Evolutionary conservation across 2,113 vertebrate species (phyloP), one percentile per base, ranked within the genome.

Genomic region (Seriola quinqueradiata): DNA sequence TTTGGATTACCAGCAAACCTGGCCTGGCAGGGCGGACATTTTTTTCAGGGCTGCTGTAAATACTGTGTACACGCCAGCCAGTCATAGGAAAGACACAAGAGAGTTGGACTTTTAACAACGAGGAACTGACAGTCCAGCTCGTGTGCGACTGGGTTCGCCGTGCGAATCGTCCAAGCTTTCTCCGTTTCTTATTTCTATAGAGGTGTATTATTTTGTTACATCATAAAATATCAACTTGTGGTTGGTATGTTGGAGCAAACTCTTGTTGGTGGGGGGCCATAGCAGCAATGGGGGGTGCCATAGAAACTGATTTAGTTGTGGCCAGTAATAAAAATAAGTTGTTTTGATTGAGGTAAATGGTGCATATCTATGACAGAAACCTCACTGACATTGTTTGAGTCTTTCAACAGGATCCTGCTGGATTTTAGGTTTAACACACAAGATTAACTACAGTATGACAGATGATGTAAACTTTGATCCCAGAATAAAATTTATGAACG

Each of bases 131-230:
- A 52, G 82, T 81, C 60, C 69, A 69, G 65, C 74, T 68, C 65
- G 71, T 66, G 28, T 38, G 42, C 82, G 92, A 91, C 90, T 79
- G 89, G 91, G 74, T 92, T 94, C 91, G 94, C 92, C 82, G 92
- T 89, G 93, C 91, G 86, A 95, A 92, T 87, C 88, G 63, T 77
- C 83, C 80, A 71, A 75, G 74, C 70, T 85, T 83, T 76, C 48
- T 77, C 48, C 25, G 6, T 75, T 69, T 86, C 55, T 46, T 75
- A 60, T 83, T 83, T 89, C 81, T 84, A 77, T 79, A 84, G 75
- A 91, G 75, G 79, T 88, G 82, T 90, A 85, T 84, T 92, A 77
- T 84, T 87, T 90, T 93, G 76, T 83, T 74, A 80, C 66, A n/a
- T 82, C 42, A 60, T 76, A 40, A 76, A 87, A 83, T 85, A 81